Conservation (phyloP, 2,113 vertebrate species). For the Thalassarche chlororhynchos region DNA sequence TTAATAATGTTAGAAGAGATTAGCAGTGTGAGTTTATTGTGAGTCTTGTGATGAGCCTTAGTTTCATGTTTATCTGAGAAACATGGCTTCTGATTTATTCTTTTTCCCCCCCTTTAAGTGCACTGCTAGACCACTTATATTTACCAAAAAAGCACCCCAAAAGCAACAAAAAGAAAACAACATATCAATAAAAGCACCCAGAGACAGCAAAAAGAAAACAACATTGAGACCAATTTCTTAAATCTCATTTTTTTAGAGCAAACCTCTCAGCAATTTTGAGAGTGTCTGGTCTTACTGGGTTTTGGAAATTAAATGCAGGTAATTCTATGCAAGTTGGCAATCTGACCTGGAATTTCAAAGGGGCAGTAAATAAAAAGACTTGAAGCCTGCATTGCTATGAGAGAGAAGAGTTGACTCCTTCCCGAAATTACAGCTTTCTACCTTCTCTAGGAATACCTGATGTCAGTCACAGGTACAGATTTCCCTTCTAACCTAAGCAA, state of each 20-base stretch:
- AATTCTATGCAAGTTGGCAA: not conserved
- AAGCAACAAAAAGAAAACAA: not conserved
- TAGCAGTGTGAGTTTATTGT: constrained; percentile 53
- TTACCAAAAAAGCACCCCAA: not conserved
- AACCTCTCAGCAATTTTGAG: not conserved
- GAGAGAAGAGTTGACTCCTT: not conserved
- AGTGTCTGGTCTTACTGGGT: not conserved
- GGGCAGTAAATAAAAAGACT: not conserved
- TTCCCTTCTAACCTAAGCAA: not conserved
- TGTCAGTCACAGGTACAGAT: not conserved
- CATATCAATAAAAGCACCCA: not conserved
- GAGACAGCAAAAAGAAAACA: not conserved
- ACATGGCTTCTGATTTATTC: not conserved
- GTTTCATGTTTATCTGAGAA: not conserved
- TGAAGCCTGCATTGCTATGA: not conserved
- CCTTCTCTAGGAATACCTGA: not conserved
- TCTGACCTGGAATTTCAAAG: not conserved
- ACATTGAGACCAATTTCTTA: not conserved
- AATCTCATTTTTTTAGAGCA: not conserved
- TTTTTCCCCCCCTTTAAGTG: not conserved
- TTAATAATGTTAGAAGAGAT: constrained; percentile 64
- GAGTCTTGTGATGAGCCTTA: constrained; percentile 1
- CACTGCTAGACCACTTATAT: not conserved
- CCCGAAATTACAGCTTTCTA: not conserved
- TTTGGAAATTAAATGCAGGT: not conserved